Conservation (phyloP, 2,797 vertebrate species). For the Xiphophorus birchmanni region DNA sequence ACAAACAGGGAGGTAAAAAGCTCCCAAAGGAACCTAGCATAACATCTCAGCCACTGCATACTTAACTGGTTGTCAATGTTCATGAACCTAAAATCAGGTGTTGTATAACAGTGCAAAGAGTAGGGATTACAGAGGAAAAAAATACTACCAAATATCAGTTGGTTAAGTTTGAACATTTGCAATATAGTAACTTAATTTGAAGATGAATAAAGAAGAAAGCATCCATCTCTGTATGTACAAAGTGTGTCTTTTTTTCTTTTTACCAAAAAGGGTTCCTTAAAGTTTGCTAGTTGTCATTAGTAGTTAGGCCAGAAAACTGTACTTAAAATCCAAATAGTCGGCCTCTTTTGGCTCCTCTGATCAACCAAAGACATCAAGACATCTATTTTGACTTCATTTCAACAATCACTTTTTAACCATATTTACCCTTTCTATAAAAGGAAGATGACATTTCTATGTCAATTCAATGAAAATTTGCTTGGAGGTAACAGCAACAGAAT, state of each 20-base stretch:
- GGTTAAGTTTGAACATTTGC: slow-evolving; percentile 27
- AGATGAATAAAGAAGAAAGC: slow-evolving; percentile 21
- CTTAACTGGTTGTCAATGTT: neutral
- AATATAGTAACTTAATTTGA: slow-evolving; percentile 22
- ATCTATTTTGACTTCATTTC: neutral
- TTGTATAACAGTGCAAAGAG: neutral
- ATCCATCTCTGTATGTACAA: neutral
- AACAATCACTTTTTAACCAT: neutral
- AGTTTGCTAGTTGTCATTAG: neutral
- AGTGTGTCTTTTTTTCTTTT: neutral
- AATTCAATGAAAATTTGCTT: neutral
- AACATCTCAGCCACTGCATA: neutral
- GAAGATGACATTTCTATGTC: neutral
- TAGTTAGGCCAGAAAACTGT: neutral
- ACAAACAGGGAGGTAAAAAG: neutral
- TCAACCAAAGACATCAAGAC: neutral
- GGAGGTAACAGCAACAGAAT: slow-evolving; percentile 30
- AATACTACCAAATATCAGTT: neutral
- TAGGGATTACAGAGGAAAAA: neutral
- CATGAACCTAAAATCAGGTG: neutral
- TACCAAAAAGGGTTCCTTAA: neutral
- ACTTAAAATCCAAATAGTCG: neutral
- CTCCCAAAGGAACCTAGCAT: neutral
- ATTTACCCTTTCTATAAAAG: neutral
- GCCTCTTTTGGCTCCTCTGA: neutral